A percentile compares a stretch with the other conserved stretches of the same genome.
phyloP scores from a whole-genome alignment of 2,113 vertebrate species.

The Pimephales promelas region DNA sequence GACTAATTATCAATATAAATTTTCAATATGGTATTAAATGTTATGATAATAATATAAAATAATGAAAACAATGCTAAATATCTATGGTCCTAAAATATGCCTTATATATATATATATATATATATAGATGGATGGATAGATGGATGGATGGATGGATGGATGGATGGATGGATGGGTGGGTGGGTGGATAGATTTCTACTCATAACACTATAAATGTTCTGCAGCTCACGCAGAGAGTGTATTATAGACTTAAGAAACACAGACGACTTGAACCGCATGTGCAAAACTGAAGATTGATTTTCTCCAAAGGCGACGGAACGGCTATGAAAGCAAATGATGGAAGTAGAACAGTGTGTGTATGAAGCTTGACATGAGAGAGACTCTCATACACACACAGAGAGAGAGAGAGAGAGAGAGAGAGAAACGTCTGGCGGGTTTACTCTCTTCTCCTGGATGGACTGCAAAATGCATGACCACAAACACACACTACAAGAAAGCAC shows the following conservation, averaged over 20 bases:
- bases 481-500: not conserved
- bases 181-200: no score
- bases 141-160: no score
- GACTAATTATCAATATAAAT: not conserved
- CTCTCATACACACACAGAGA: not conserved
- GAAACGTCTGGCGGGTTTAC: slow-evolving; percentile 22
- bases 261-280: not conserved
- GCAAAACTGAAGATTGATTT: not conserved
- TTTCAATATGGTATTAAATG: not conserved
- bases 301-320: not conserved
- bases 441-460: not conserved
- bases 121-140: no score
- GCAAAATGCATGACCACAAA: no score
- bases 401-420: no score
- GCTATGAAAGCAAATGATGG: not conserved
- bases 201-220: not conserved
- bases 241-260: not conserved
- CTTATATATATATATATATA: no score
- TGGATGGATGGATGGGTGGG: no score
- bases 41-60: not conserved
- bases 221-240: not conserved
- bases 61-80: not conserved
- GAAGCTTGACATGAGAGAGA: not conserved
- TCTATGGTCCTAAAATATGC: not conserved
- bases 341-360: not conserved